These are phyloP conservation scores for Cisticola juncidis DNA, from an alignment of 2,113 vertebrate genomes.

Conservation along the genomic window DNA sequence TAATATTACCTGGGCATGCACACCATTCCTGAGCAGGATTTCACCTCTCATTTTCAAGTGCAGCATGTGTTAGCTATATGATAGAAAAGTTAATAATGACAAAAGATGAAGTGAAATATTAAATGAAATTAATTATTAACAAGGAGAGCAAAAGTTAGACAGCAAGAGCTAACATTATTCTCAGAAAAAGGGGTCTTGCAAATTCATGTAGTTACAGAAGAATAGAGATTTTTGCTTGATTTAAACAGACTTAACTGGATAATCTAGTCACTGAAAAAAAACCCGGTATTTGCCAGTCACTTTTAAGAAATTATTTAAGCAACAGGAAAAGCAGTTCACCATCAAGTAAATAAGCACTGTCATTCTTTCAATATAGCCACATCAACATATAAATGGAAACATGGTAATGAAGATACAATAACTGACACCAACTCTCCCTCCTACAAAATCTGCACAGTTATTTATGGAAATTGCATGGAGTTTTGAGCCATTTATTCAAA, in stretches of 20 bases:
- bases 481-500: neutral
- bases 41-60: neutral
- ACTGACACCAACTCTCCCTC: neutral
- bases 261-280: neutral
- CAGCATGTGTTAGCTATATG: neutral
- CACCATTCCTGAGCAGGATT: neutral
- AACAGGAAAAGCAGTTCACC: neutral
- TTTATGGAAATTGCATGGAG: neutral
- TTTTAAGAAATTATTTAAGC: neutral
- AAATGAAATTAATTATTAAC: neutral
- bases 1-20: neutral
- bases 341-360: neutral
- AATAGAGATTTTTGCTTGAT: neutral
- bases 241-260: neutral
- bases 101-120: neutral
- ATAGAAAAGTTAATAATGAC: neutral
- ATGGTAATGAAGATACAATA: neutral
- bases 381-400: neutral
- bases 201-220: neutral
- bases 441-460: neutral
- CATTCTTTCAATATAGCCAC: neutral
- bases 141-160: neutral
- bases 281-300: neutral
- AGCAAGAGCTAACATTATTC: neutral
- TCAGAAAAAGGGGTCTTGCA: neutral